Conservation (phyloP, 2,113 vertebrate species). For the Sclerurus mexicanus region DNA sequence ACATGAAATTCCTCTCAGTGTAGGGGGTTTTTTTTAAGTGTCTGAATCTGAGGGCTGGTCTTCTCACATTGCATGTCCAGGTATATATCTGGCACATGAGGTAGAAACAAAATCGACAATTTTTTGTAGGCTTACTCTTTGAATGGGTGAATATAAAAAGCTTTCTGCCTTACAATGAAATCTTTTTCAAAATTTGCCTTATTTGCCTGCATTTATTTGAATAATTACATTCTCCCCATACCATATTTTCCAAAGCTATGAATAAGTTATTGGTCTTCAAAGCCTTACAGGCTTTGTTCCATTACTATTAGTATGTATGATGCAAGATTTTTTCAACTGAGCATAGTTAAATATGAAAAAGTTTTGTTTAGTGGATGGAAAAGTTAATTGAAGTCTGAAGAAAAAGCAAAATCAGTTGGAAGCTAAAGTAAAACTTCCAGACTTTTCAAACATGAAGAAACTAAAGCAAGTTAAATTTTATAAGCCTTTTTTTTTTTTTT, state of each 20-base stretch:
- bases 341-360: neutral
- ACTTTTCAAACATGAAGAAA: neutral
- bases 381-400: neutral
- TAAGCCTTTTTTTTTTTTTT: neutral
- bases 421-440: neutral
- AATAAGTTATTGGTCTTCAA: neutral
- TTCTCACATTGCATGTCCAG: neutral
- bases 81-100: neutral
- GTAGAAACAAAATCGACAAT: neutral
- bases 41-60: neutral
- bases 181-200: neutral
- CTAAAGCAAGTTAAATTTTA: neutral
- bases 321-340: neutral
- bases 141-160: neutral
- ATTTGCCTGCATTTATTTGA: neutral
- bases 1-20: neutral
- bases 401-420: neutral
- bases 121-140: neutral
- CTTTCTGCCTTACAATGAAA: neutral
- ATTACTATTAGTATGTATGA: neutral
- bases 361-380: neutral
- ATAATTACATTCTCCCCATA: neutral
- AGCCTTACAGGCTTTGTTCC: neutral
- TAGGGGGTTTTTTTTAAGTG: neutral
- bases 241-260: neutral